These are phyloP conservation scores for Thereva nobilitata DNA, from an alignment of 2,888 invertebrate genomes.

Conservation along the genomic window DNA sequence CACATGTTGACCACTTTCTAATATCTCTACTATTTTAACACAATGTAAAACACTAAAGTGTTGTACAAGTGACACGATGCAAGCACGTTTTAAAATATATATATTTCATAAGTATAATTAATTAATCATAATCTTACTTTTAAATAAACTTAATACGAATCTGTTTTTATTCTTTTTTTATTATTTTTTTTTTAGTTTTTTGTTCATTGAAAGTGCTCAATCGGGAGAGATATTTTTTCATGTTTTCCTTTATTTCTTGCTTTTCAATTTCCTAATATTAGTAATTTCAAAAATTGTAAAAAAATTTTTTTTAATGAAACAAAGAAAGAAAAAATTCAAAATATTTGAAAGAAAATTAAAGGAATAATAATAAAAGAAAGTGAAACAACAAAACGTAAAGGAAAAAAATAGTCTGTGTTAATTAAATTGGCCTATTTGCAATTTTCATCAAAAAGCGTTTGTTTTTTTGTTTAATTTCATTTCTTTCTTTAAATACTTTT, in stretches of 20 bases:
- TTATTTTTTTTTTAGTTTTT: background rate
- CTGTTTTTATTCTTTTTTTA: slow-evolving; percentile 1
- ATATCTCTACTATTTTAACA: no score
- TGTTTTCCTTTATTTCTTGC: slow-evolving; percentile 11
- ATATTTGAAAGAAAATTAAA: slow-evolving; percentile 20
- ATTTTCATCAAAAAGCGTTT: no score
- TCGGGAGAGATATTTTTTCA: slow-evolving; percentile 16
- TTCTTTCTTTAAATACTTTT: no score
- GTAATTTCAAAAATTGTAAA: slow-evolving; percentile 25
- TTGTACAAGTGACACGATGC: background rate
- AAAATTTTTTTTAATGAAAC: slow-evolving; percentile 13
- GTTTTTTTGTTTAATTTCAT: no score
- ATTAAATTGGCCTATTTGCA: no score
- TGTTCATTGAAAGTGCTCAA: slow-evolving; percentile 35
- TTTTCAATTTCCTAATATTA: slow-evolving; percentile 35
- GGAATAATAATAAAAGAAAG: background rate
- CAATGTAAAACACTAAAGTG: background rate
- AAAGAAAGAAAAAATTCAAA: slow-evolving; percentile 19
- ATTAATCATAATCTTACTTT: slow-evolving; percentile 37
- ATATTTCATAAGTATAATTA: slow-evolving; percentile 37
- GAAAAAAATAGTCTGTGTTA: no score
- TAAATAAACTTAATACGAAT: slow-evolving; percentile 37
- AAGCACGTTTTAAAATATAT: slow-evolving; percentile 39
- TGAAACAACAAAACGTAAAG: no score
- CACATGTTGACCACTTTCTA: no score